Evolutionary conservation across 2,113 vertebrate species (phyloP).

Genomic region (Neodon shergylaensis): DNA sequence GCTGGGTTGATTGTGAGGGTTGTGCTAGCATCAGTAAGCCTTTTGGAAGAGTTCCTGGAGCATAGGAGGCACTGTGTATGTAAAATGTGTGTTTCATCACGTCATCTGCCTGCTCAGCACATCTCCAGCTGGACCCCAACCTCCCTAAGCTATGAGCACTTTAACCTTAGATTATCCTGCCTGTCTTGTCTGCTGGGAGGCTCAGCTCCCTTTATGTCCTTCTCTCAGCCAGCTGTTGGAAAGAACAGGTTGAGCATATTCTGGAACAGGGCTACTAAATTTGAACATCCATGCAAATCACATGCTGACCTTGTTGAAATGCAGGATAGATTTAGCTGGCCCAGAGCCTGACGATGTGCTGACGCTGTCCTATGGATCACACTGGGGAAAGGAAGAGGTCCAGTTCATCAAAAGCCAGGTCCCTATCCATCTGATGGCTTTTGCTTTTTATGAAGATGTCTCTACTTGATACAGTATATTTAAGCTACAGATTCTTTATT

Average conservation of each 20-base stretch:
- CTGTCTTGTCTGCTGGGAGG: background rate
- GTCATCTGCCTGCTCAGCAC: background rate
- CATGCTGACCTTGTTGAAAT: background rate
- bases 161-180: background rate
- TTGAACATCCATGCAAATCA: background rate
- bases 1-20: background rate
- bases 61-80: no score
- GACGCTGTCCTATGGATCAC: background rate
- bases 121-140: background rate
- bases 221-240: background rate
- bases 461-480: background rate
- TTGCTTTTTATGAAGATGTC: background rate
- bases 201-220: background rate
- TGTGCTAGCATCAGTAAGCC: background rate
- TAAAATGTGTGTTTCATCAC: background rate
- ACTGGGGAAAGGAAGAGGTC: background rate
- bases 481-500: background rate
- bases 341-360: background rate
- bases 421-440: background rate
- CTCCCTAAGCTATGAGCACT: background rate
- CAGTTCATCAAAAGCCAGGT: background rate
- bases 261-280: background rate
- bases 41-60: background rate
- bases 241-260: background rate
- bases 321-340: background rate